Evolutionary conservation across 2,888 invertebrate genomes (phyloP).

Genomic region (Tupiocoris notatus): DNA sequence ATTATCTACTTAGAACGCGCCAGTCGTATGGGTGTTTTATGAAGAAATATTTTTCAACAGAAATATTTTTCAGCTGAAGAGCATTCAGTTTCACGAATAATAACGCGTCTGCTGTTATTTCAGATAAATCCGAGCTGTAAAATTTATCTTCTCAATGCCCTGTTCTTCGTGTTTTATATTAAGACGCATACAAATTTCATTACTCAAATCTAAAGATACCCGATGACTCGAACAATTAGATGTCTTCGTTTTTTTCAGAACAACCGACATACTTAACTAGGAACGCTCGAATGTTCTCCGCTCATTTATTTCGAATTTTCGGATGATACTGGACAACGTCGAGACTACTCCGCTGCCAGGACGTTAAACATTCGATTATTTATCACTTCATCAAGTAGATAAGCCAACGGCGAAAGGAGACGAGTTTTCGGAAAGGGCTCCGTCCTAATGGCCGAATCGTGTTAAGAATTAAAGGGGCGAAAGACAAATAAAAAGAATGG

Average conservation of each 20-base stretch:
- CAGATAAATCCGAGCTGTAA: too few relatives aligned
- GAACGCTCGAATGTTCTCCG: too few relatives aligned
- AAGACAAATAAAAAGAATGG: slow-evolving; percentile 3
- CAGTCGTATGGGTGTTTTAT: too few relatives aligned
- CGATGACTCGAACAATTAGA: background rate
- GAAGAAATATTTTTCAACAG: too few relatives aligned
- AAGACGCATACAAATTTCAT: background rate
- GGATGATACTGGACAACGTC: background rate
- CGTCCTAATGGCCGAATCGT: slow-evolving; percentile 25
- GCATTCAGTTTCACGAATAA: too few relatives aligned
- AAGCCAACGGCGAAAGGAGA: background rate
- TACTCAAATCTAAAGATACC: background rate
- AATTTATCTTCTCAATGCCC: background rate
- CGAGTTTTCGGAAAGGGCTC: background rate
- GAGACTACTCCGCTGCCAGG: background rate
- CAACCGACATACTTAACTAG: too few relatives aligned
- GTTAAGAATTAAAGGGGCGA: slow-evolving; percentile 21
- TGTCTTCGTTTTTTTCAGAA: too few relatives aligned
- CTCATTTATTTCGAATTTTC: background rate
- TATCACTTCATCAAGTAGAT: slow-evolving; percentile 35
- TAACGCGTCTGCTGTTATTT: too few relatives aligned
- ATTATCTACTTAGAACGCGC: too few relatives aligned
- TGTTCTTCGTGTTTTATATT: background rate
- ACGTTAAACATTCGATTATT: slow-evolving; percentile 17
- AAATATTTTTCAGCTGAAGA: too few relatives aligned